These are phyloP conservation scores for Scomber japonicus DNA, from an alignment of 2,113 vertebrate species.

Conservation along the genomic window DNA sequence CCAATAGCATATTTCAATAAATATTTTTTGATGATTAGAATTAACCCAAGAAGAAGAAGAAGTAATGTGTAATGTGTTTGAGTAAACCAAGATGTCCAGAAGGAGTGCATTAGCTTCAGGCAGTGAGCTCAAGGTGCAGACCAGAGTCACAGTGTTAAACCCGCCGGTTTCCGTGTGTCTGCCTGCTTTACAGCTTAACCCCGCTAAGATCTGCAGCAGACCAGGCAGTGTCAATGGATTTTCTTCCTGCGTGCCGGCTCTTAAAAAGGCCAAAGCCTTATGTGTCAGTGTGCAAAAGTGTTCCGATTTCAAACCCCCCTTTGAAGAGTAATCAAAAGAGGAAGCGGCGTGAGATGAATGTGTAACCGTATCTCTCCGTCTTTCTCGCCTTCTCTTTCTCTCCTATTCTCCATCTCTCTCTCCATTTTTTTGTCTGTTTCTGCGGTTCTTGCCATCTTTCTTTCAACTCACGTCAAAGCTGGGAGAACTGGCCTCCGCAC, in stretches of 20 bases:
- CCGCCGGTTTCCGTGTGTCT: slow-evolving; percentile 59
- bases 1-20: not conserved
- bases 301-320: slow-evolving; percentile 72
- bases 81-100: slow-evolving; percentile 55
- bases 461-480: slow-evolving; percentile 32
- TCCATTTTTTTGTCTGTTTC: slow-evolving; percentile 19
- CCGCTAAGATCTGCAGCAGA: slow-evolving; percentile 67
- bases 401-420: slow-evolving; percentile 3
- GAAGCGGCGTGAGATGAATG: slow-evolving; percentile 68
- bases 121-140: slow-evolving; percentile 51
- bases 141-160: slow-evolving; percentile 56
- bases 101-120: slow-evolving; percentile 61
- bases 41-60: slow-evolving; percentile 4
- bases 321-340: slow-evolving; percentile 75
- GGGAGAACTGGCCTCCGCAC: slow-evolving; percentile 2
- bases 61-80: slow-evolving; percentile 19
- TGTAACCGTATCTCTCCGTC: slow-evolving; percentile 63
- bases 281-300: slow-evolving; percentile 68
- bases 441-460: not conserved
- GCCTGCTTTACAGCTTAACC: slow-evolving; percentile 79
- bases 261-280: slow-evolving; percentile 57
- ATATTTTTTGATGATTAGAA: slow-evolving; percentile 1
- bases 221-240: slow-evolving; percentile 56
- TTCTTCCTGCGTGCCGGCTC: slow-evolving; percentile 57
- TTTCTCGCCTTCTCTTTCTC: not conserved